Base-by-base conservation (phyloP, 1,140 invertebrate species). In the Drepana arcuata region DNA sequence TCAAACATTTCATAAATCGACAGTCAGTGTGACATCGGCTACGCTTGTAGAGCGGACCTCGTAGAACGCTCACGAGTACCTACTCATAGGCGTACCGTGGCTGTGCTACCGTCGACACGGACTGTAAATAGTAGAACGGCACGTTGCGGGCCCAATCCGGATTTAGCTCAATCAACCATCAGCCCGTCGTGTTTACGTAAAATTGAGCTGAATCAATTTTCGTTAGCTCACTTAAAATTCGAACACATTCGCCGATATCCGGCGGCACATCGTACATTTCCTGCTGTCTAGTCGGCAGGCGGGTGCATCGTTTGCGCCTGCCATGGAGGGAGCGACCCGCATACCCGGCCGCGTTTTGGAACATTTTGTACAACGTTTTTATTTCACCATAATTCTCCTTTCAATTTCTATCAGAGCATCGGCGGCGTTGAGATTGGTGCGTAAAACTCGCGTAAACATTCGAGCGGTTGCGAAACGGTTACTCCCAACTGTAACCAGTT, bases 401-500 rank as follows among this genome's bases (percentile, higher is more conserved):
- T 78, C 73, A 74, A 78, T 81, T 77, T 75, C 67, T 65, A 67
- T 54, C 55, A 48, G 44, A 61, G 55, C 49, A 47, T 51, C 34
- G 41, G 14, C 43, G 44, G 47, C 41, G 51, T 37, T 60, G 61
- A 70, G 71, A 78, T 82, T 79, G 74, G 58, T 66, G 67, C 64
- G 69, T 79, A 82, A 79, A 82, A 78, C 33, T 69, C 66, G 53
- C 74, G 69, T 82, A 75, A 82, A 74, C 71, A 64, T 78, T 69
- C 48, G 64, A 70, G 71, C 66, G 67, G 62, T 70, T 66, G 64
- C 48, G 58, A 64, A 69, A 61, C 72, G 55, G 64, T 77, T 74
- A 62, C 57, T 60, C 52, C 40, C 58, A 58, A 70, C 64, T 70
- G 71, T 77, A 74, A 73, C 66, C 69, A 49, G 63, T 79, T 79